phyloP scores from a whole-genome alignment of 2,888 invertebrate species.

The Galerucella calmariensis region DNA sequence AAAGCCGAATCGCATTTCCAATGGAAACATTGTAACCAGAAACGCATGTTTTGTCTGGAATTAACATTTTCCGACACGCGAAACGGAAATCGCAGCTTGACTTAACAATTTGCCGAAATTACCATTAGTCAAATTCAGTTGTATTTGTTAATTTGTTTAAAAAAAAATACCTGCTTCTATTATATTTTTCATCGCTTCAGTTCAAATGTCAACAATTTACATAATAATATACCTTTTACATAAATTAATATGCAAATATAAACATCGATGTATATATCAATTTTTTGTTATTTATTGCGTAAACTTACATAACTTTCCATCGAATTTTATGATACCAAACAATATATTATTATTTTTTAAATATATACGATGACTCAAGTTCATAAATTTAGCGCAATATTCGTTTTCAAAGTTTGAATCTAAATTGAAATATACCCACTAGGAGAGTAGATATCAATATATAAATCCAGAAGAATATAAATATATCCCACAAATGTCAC shows the following conservation, averaged over 20 bases:
- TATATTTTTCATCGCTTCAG: not conserved
- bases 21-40: not conserved
- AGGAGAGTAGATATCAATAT: no score
- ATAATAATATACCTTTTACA: not conserved
- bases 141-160: not conserved
- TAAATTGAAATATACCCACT: no score
- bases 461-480: no score
- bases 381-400: no score
- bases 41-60: not conserved
- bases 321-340: no score
- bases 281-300: not conserved
- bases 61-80: not conserved
- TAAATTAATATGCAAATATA: not conserved
- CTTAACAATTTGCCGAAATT: not conserved
- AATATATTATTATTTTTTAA: no score
- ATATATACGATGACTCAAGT: no score
- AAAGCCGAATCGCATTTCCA: not conserved
- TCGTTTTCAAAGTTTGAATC: no score
- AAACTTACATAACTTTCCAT: not conserved
- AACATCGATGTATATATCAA: not conserved
- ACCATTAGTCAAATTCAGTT: not conserved
- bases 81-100: slow-evolving; percentile 1
- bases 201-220: not conserved
- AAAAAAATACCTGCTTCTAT: not conserved
- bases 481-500: no score